A percentile compares a stretch with the other conserved stretches of the same genome.
Evolutionary conservation across 1,140 invertebrate genomes (phyloP).

Genomic region (Lutraria rhynchaena): DNA sequence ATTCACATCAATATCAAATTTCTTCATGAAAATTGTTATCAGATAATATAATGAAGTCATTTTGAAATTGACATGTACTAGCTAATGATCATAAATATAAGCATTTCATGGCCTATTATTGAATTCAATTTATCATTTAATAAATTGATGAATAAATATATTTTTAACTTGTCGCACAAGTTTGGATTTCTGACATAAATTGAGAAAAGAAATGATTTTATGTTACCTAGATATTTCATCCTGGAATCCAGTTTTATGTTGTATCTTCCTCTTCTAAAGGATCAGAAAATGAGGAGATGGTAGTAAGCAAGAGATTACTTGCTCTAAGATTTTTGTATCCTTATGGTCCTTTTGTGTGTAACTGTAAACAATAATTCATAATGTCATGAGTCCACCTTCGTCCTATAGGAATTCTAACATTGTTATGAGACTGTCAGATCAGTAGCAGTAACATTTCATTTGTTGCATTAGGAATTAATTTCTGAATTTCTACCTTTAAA

Average conservation of each 20-base stretch:
- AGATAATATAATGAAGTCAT: too few species aligned
- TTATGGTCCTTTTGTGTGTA: slow-evolving; percentile 7
- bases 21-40: background rate
- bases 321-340: slow-evolving; percentile 11
- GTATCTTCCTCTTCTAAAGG: slow-evolving; percentile 18
- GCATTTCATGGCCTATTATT: background rate
- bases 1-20: background rate
- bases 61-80: too few species aligned
- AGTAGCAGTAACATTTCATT: background rate
- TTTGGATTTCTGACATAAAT: too few species aligned
- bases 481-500: background rate
- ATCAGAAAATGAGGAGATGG: slow-evolving; percentile 6
- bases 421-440: background rate
- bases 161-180: background rate
- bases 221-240: slow-evolving; percentile 7
- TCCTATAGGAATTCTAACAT: background rate
- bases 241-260: slow-evolving; percentile 3
- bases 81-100: background rate
- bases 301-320: slow-evolving; percentile 1
- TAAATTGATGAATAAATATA: background rate
- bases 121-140: background rate
- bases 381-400: slow-evolving; percentile 8
- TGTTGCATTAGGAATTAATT: background rate
- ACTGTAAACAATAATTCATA: slow-evolving; percentile 11
- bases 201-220: background rate